These are phyloP conservation scores for Entomobrya proxima DNA, from an alignment of 2,888 invertebrate species.

Conservation along the genomic window DNA sequence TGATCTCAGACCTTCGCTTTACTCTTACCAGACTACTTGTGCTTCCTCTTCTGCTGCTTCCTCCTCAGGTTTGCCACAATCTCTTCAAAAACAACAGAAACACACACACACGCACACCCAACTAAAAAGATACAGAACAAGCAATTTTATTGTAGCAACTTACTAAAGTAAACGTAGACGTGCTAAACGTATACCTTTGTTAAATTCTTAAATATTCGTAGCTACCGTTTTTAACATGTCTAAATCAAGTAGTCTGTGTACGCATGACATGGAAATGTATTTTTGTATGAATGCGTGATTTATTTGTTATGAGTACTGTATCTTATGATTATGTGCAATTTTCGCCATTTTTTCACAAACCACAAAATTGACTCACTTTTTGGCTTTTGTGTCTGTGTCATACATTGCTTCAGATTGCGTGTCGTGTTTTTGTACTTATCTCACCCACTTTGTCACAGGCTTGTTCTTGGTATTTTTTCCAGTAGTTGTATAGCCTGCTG, in stretches of 20 bases:
- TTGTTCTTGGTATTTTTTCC: no score
- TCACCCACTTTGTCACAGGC: background rate
- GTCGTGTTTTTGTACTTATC: conserved; percentile 9
- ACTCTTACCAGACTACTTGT: conserved; percentile 72
- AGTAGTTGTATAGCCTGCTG: no score
- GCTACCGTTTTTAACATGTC: no score
- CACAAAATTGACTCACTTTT: conserved; percentile 30
- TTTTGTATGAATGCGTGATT: no score
- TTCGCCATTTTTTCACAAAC: background rate
- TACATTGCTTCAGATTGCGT: background rate
- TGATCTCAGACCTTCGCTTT: conserved; percentile 76
- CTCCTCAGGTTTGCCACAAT: conserved; percentile 72
- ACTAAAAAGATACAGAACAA: background rate
- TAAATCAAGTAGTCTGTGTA: no score
- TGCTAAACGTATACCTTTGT: no score
- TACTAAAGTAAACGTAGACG: background rate
- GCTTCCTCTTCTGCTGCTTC: conserved; percentile 70
- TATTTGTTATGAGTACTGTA: background rate
- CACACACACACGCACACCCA: background rate
- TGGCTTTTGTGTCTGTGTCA: background rate
- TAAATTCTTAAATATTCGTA: no score
- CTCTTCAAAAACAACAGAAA: conserved; percentile 32
- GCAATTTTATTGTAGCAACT: background rate
- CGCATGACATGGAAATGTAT: no score
- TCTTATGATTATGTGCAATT: background rate